A percentile compares a stretch with the other conserved stretches of the same genome.
Evolutionary conservation across 2,888 invertebrate genomes (phyloP).

Genomic region (Dascillus cervinus): DNA sequence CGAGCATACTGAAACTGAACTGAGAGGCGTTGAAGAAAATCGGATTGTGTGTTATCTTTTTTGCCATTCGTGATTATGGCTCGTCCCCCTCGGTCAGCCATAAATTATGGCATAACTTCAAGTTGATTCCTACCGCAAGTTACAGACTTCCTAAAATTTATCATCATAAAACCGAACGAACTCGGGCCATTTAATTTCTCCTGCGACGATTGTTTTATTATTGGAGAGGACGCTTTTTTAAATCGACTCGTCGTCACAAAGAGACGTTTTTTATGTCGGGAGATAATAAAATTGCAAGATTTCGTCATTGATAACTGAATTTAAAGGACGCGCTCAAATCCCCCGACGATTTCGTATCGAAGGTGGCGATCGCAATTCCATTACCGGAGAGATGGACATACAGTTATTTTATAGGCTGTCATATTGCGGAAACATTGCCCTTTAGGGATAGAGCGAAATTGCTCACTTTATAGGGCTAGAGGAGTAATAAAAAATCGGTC

Average conservation of each 20-base stretch:
- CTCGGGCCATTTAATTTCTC: too few relatives aligned
- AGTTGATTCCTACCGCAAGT: conserved; percentile 39
- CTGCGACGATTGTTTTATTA: too few relatives aligned
- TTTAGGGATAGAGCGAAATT: conserved; percentile 7
- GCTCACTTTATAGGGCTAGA: too few relatives aligned
- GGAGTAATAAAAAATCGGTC: too few relatives aligned
- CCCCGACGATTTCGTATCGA: conserved; percentile 33
- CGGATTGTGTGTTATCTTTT: conserved; percentile 45
- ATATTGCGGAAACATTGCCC: conserved; percentile 39
- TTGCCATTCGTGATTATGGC: conserved; percentile 44
- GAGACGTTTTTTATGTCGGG: too few relatives aligned
- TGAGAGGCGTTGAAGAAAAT: conserved; percentile 29
- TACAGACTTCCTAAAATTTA: conserved; percentile 24
- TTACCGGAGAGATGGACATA: conserved; percentile 38
- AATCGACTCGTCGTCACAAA: too few relatives aligned
- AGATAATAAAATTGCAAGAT: background rate
- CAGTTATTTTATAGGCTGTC: conserved; percentile 43
- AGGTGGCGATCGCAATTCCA: conserved; percentile 40
- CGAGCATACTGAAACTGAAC: conserved; percentile 37
- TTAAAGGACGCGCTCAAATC: conserved; percentile 15
- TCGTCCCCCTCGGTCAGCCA: conserved; percentile 30
- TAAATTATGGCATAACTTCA: conserved; percentile 34
- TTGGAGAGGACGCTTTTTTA: too few relatives aligned
- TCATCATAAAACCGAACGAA: too few relatives aligned
- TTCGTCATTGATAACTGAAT: background rate